Conservation (phyloP, 2,797 vertebrate genomes). For the Typhlichthys eigenmanni region DNA sequence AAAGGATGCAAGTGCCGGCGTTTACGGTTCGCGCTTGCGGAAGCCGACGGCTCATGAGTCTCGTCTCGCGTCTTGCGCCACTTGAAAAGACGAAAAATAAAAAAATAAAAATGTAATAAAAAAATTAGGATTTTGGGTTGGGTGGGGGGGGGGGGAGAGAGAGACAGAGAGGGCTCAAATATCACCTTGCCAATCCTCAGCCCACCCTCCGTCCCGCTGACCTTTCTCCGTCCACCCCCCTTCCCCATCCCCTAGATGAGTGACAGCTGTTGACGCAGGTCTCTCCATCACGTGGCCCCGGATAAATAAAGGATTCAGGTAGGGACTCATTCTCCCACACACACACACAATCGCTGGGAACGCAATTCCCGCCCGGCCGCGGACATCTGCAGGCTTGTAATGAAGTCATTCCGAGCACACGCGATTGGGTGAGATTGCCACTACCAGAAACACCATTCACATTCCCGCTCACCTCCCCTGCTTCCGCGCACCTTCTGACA, state of each 20-base stretch:
- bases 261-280: constrained; percentile 75
- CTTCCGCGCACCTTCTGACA: constrained; percentile 18
- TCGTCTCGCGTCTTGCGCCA: too few species aligned
- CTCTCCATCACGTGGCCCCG: constrained; percentile 59
- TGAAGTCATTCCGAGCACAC: constrained; percentile 72
- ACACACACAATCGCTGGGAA: constrained; percentile 28
- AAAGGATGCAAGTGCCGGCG: too few species aligned
- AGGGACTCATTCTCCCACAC: constrained; percentile 52
- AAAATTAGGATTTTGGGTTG: too few species aligned
- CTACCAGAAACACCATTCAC: constrained; percentile 1
- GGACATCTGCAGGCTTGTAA: constrained; percentile 59
- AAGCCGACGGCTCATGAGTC: too few species aligned
- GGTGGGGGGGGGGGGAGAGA: too few species aligned
- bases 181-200: constrained; percentile 80
- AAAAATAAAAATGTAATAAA: too few species aligned
- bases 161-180: too few species aligned
- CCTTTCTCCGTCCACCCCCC: background rate
- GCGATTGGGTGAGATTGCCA: constrained; percentile 70
- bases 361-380: constrained; percentile 59
- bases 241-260: constrained; percentile 52
- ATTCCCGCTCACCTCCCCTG: constrained; percentile 12
- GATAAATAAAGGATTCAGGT: constrained; percentile 69
- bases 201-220: constrained; percentile 16
- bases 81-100: too few species aligned
- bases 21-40: too few species aligned